Evolutionary conservation across 2,888 invertebrate species (phyloP), one percentile per base, ranked within the genome.

Genomic region (Polydrusus pterygomalis): DNA sequence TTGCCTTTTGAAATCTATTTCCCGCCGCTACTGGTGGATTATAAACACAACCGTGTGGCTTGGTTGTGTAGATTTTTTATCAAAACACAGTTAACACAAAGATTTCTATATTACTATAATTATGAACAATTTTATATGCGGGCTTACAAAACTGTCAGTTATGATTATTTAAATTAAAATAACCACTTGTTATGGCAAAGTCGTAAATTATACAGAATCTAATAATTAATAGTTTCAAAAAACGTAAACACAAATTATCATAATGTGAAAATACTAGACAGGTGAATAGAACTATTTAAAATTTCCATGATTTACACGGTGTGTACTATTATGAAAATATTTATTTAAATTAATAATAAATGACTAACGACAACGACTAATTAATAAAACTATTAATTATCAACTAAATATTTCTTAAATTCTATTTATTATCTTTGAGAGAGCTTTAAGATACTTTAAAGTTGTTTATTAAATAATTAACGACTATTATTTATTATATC

Each of bases 261-360:
- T 49, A 17, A 49, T 49, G 49, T 49, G 49, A 49, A 49, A 49
- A 49, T 49, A 17, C n/a, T 43, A 43, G 43, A 43, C 43, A 43
- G 15, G 15, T 17, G 49, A 49, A 49, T 49, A 15, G 15, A 49
- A 49, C 49, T 15, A 17, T 49, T 18, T 17, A 49, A 17, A 49
- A 10, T 49, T 17, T 49, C n/a, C 43, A 43, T 43, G n/a, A 43
- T 43, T 43, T 43, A 43, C 43, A 43, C n/a, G 2, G 34, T 34
- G 34, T 34, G 8, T 43, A 43, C 10, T 43, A 43, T n/a, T 43
- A 43, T 43, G 43, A 43, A 43, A 11, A 43, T 43, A 43, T 43
- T 43, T 43, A 43, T 43, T 34, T 34, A 34, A 34, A 43, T 43
- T 3, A 1, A n/a, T 43, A 43, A 43, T 43, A 43, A 43, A 43